Evolutionary conservation across 2,888 invertebrate genomes (phyloP), one percentile per base, ranked within the genome.

Genomic region (Eristalis arbustorum): DNA sequence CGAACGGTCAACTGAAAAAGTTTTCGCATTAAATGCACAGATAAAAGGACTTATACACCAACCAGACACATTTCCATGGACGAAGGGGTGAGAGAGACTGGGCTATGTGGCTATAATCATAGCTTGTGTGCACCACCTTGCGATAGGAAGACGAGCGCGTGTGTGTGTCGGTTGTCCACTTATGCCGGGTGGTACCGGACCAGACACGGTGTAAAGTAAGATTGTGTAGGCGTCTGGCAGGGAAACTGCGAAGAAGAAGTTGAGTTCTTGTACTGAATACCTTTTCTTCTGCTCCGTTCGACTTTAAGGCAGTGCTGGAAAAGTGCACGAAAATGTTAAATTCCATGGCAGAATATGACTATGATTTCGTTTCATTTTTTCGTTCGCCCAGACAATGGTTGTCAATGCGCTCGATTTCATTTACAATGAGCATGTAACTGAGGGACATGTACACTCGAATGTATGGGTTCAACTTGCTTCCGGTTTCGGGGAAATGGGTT

Each of bases 1-100:
- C 76, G 84, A 80, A 81, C 75, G 81, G 81, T 76, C 72, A 81
- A 84, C 76, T 84, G 76, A 81, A 77, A 84, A 84, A 84, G 63
- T 84, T 84, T 84, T 77, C 76, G 49, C 76, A 81, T 81, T 84
- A 84, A 84, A 84, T 76, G 76, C 73, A 84, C 68, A 72, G 68
- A 80, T 22, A 64, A 80, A 79, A 68, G 40, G 59, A 67, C 42
- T 56, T 59, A 80, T 42, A 76, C n/a, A n/a, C 23, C n/a, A 64
- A 25, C 42, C 37, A 37, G 67, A 61, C 72, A 73, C 73, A 79
- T 62, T 18, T 31, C n/a, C 62, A 28, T 25, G 28, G 25, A 13
- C 28, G 6, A 2, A 10, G 22, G 4, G 67, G 56, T 18, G 25
- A 11, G 56, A 28, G 59, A 72, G 64, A 64, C 66, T 72, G 71